Evolutionary conservation across 2,113 vertebrate species (phyloP).

Genomic region (Cacatua alba): DNA sequence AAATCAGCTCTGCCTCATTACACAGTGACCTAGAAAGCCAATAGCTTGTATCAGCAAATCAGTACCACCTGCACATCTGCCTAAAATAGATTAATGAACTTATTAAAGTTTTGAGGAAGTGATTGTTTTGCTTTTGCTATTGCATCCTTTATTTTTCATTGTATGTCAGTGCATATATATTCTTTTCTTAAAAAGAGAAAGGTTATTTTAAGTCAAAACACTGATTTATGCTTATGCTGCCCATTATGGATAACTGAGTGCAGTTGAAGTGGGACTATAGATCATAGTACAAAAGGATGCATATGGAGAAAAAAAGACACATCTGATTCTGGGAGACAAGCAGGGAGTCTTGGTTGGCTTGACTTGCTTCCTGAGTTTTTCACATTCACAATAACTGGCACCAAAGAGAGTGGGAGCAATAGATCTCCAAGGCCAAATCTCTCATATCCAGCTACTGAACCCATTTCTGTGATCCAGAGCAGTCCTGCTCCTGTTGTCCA

Average conservation of each 20-base stretch:
- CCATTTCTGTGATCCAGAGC: not conserved
- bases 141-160: not conserved
- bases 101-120: conserved; percentile 16
- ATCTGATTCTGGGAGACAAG: not conserved
- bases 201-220: not conserved
- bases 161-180: not conserved
- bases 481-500: not conserved
- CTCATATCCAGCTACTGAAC: not conserved
- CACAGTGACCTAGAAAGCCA: conserved; percentile 47
- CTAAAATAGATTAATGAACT: conserved; percentile 35
- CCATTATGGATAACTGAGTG: not conserved
- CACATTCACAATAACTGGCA: not conserved
- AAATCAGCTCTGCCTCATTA: conserved; percentile 37
- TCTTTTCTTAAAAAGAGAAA: not conserved
- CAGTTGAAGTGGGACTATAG: not conserved
- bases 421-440: not conserved
- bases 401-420: not conserved
- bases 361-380: not conserved
- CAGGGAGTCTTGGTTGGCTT: not conserved
- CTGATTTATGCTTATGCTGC: not conserved
- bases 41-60: conserved; percentile 49
- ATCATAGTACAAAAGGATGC: not conserved
- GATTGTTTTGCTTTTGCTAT: not conserved
- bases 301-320: not conserved
- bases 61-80: conserved; percentile 12